Percentiles rank a stretch among this genome's conserved stretches.
Conservation (phyloP, 2,113 vertebrate genomes). For the Onychorhynchus coronatus region DNA sequence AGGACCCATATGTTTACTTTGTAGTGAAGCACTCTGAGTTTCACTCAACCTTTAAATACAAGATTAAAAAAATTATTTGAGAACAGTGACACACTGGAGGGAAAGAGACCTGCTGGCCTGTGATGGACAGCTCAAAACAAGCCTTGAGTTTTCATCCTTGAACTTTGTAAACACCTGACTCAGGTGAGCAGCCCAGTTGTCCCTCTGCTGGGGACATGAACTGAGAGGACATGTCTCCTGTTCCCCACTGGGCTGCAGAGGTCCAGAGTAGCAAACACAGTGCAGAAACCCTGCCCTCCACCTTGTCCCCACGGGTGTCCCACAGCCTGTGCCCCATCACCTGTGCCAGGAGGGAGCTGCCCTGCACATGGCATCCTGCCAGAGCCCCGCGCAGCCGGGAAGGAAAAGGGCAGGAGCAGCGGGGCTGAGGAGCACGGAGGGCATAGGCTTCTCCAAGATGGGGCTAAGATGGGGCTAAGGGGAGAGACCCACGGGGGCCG, state of each 20-base stretch:
- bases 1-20: background rate
- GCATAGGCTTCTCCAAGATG: background rate
- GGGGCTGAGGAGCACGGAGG: background rate
- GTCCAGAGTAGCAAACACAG: background rate
- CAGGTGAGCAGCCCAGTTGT: background rate
- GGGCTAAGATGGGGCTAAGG: background rate
- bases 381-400: fast-evolving
- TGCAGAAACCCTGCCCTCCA: background rate
- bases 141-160: background rate
- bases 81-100: fast-evolving
- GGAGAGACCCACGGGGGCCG: background rate
- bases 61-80: background rate
- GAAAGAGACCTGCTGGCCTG: fast-evolving
- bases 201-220: background rate
- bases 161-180: background rate
- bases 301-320: background rate
- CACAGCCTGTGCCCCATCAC: background rate
- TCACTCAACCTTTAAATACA: background rate
- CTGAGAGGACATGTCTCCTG: background rate
- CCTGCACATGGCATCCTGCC: background rate
- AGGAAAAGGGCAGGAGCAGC: background rate
- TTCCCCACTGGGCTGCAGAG: background rate
- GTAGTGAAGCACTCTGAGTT: background rate
- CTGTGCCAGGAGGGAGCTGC: background rate
- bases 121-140: fast-evolving